Evolutionary conservation across 1,140 invertebrate species (phyloP).

Genomic region (Calosoma granatense): DNA sequence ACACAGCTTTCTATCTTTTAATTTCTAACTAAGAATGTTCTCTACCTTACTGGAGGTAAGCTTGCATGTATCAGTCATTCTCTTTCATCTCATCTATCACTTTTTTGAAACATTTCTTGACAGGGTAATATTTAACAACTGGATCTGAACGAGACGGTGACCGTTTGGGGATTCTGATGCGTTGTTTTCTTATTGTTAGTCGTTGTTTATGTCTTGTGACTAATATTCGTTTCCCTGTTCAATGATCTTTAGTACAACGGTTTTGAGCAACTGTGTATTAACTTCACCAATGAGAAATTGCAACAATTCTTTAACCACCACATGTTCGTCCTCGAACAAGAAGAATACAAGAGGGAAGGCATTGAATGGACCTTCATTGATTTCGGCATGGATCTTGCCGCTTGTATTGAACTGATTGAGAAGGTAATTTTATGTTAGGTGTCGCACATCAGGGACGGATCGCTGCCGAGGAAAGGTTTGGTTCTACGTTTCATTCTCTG

Average conservation of each 20-base stretch:
- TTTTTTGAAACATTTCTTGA: too few species aligned
- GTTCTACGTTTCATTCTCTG: too few species aligned
- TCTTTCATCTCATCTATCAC: neutral
- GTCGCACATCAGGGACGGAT: neutral
- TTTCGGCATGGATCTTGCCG: slow-evolving; percentile 93
- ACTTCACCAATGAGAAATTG: slow-evolving; percentile 94
- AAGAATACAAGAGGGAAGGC: slow-evolving; percentile 89
- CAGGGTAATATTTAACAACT: neutral
- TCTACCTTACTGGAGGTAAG: too few species aligned
- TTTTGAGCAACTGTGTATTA: slow-evolving; percentile 97
- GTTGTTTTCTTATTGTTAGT: neutral
- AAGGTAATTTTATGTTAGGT: slow-evolving; percentile 56
- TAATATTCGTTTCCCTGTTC: neutral
- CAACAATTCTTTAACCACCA: slow-evolving; percentile 98
- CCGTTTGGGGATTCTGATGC: too few species aligned
- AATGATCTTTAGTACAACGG: slow-evolving; percentile 67
- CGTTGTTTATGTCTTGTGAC: neutral
- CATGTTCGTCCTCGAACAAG: slow-evolving; percentile 96
- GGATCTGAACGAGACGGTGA: too few species aligned
- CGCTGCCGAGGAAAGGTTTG: slow-evolving; percentile 1
- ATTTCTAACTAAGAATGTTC: too few species aligned
- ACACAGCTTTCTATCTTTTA: too few species aligned
- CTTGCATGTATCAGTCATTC: neutral
- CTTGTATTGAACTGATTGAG: slow-evolving; percentile 93
- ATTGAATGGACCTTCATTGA: slow-evolving; percentile 94